Percentiles rank a stretch among this genome's conserved stretches.
Evolutionary conservation across 2,888 invertebrate species (phyloP).

Genomic region (Ectemnius lituratus): DNA sequence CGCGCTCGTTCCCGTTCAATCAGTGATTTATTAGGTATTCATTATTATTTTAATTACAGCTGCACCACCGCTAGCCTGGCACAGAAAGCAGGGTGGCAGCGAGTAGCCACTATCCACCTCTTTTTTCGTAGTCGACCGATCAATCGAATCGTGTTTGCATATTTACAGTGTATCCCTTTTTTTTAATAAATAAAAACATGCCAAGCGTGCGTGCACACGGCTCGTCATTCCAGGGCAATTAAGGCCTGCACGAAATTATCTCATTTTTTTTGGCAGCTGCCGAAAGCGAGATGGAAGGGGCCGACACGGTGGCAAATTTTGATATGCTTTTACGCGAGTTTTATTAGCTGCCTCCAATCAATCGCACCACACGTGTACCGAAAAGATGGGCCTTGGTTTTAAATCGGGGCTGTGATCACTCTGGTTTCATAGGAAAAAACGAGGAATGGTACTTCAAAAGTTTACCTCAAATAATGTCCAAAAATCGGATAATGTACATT

Average conservation of each 20-base stretch:
- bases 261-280: conserved; percentile 29
- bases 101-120: background rate
- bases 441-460: no score
- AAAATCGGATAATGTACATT: no score
- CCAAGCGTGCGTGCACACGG: conserved; percentile 23
- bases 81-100: background rate
- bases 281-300: background rate
- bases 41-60: conserved; percentile 67
- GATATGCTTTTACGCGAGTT: conserved; percentile 42
- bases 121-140: conserved; percentile 29
- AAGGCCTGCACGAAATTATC: conserved; percentile 51
- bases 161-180: conserved; percentile 49
- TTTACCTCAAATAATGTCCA: no score
- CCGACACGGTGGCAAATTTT: conserved; percentile 39
- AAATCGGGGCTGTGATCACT: no score
- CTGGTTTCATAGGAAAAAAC: no score
- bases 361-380: conserved; percentile 44
- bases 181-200: conserved; percentile 26
- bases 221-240: conserved; percentile 45
- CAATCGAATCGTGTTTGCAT: conserved; percentile 38
- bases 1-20: conserved; percentile 62
- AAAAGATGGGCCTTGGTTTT: conserved; percentile 25
- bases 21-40: conserved; percentile 70
- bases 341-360: conserved; percentile 49
- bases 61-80: background rate